A percentile compares a stretch with the other conserved stretches of the same genome.
Conservation (phyloP, 2,888 invertebrate species). For the Orthosia incerta region DNA sequence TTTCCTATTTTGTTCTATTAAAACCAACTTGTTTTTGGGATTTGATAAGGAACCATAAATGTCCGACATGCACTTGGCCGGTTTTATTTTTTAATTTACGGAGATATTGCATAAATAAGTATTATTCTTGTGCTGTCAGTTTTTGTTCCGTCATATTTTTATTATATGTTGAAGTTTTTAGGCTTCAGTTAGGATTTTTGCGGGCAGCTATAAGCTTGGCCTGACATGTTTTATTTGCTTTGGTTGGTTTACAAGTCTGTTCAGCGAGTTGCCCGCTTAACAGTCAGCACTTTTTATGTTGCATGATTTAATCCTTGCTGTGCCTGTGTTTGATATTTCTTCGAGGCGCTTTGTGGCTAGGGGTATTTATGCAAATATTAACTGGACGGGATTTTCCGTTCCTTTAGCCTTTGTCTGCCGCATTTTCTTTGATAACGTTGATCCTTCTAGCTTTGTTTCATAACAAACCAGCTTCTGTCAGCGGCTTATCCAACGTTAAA, state of each 20-base stretch:
- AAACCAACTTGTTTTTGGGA: no score
- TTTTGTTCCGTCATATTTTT: background rate
- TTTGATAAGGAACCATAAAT: no score
- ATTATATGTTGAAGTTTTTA: background rate
- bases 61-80: no score
- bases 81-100: no score
- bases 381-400: background rate
- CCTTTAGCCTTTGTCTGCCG: background rate
- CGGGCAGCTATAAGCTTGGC: background rate
- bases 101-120: background rate
- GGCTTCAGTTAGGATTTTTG: no score
- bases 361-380: background rate
- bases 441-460: no score
- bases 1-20: no score
- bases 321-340: background rate
- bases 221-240: conserved; percentile 11
- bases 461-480: no score
- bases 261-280: background rate
- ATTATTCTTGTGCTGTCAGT: background rate
- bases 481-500: no score
- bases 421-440: background rate
- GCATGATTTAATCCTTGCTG: background rate
- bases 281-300: background rate
- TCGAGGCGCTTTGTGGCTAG: background rate
- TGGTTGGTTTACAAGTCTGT: background rate